phyloP scores from a whole-genome alignment of 2,888 invertebrate species.

The Pycnomerus fuliginosus region DNA sequence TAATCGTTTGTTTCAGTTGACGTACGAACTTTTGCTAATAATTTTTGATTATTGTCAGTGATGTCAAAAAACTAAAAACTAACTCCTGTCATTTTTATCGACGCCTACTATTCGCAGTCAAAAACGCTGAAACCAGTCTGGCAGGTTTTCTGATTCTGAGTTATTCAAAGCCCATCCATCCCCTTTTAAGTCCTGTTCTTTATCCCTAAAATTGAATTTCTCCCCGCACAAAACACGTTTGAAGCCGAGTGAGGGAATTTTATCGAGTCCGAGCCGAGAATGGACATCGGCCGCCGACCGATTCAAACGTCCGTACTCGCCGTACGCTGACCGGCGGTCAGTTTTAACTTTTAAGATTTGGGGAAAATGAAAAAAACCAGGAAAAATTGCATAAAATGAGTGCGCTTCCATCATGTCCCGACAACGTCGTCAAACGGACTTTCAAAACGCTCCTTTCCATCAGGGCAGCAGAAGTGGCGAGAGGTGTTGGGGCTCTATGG shows the following conservation, averaged over 20 bases:
- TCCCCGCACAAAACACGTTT: too few relatives aligned
- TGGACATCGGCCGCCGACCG: conserved; percentile 10
- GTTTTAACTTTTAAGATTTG: conserved; percentile 5
- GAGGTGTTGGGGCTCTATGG: conserved; percentile 19
- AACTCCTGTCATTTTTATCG: too few relatives aligned
- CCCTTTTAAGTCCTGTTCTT: conserved; percentile 4
- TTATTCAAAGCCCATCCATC: too few relatives aligned
- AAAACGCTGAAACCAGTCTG: too few relatives aligned
- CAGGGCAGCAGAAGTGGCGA: conserved; percentile 34
- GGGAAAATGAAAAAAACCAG: conserved; percentile 18
- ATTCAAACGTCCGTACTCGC: neutral
- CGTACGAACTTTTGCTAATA: too few relatives aligned
- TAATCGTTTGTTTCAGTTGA: too few relatives aligned
- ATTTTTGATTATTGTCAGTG: too few relatives aligned
- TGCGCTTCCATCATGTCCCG: conserved; percentile 20
- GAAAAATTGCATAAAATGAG: conserved; percentile 8
- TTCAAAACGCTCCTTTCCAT: conserved; percentile 38
- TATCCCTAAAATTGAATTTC: too few relatives aligned
- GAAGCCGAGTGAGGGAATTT: conserved; percentile 12
- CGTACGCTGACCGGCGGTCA: conserved; percentile 18
- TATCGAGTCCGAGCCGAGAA: conserved; percentile 11
- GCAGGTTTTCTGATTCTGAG: too few relatives aligned
- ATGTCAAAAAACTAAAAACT: too few relatives aligned
- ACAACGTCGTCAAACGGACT: conserved; percentile 44
- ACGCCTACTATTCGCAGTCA: too few relatives aligned